These are phyloP conservation scores for Cryptus viduatorius DNA, from an alignment of 2,888 invertebrate genomes.

Conservation along the genomic window DNA sequence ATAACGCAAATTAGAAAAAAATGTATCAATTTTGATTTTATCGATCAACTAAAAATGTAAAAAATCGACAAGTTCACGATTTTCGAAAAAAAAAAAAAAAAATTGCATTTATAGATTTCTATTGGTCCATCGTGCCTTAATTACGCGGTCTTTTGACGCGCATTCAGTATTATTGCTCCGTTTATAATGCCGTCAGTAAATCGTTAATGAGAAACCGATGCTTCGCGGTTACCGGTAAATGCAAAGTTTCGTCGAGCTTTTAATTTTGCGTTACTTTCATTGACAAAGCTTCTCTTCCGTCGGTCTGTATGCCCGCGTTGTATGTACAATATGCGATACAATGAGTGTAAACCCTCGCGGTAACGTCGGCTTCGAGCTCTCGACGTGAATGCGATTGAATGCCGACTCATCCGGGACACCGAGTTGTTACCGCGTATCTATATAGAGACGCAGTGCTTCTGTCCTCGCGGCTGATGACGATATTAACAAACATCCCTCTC, in stretches of 20 bases:
- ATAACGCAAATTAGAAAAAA: no score
- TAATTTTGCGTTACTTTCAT: background rate
- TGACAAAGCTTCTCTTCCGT: background rate
- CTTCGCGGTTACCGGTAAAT: background rate
- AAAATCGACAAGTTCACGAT: no score
- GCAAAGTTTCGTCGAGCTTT: background rate
- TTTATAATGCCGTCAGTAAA: background rate
- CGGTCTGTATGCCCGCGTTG: background rate
- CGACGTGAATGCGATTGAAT: slow-evolving; percentile 9
- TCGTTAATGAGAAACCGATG: background rate
- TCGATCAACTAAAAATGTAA: no score
- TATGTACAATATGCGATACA: background rate
- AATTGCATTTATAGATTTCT: background rate
- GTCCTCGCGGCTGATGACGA: background rate
- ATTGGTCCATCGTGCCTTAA: background rate
- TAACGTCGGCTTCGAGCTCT: background rate
- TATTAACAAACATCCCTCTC: slow-evolving; percentile 6
- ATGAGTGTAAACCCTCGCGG: background rate
- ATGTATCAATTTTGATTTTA: no score
- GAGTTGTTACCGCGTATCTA: background rate
- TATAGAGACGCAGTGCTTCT: background rate
- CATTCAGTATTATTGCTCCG: background rate
- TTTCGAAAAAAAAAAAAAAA: no score
- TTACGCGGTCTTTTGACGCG: background rate
- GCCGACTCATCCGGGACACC: background rate